These are phyloP conservation scores for Lanistes nyassanus DNA, from an alignment of 1,140 invertebrate genomes.

Conservation along the genomic window DNA sequence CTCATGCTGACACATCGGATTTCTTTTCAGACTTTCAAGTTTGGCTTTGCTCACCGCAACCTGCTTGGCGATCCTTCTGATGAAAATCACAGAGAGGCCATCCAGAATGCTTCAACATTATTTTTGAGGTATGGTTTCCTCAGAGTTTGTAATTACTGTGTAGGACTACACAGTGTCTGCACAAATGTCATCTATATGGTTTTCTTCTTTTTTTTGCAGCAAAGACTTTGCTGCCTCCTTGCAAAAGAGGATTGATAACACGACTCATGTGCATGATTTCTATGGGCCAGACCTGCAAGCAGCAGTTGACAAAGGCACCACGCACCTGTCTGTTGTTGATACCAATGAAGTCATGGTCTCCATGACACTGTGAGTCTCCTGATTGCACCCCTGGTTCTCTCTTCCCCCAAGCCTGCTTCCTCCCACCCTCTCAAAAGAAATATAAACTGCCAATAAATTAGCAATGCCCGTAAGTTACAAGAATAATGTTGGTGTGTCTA, in stretches of 20 bases:
- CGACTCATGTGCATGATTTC: slow-evolving; percentile 70
- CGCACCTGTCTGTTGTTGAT: slow-evolving; percentile 87
- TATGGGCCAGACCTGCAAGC: slow-evolving; percentile 37
- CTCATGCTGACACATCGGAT: no score
- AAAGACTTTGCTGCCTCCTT: slow-evolving; percentile 73
- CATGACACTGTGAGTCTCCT: slow-evolving; percentile 74
- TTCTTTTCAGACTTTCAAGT: slow-evolving; percentile 84
- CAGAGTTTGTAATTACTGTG: neutral
- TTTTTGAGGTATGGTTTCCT: slow-evolving; percentile 39
- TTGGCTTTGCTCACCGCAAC: slow-evolving; percentile 84
- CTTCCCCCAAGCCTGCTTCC: neutral
- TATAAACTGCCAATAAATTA: neutral
- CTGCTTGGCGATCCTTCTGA: slow-evolving; percentile 87
- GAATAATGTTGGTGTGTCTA: no score
- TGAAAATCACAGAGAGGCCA: slow-evolving; percentile 68
- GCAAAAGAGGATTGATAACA: slow-evolving; percentile 76
- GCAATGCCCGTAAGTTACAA: neutral
- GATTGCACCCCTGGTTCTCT: neutral
- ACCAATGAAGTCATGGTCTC: slow-evolving; percentile 77
- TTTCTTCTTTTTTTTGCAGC: slow-evolving; percentile 28
- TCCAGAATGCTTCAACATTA: slow-evolving; percentile 34
- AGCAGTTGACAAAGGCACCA: slow-evolving; percentile 75
- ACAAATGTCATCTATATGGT: neutral
- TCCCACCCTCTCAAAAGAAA: neutral
- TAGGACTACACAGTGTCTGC: neutral